A percentile compares a stretch with the other conserved stretches of the same genome.
These are phyloP conservation scores for Tuta absoluta DNA, from an alignment of 2,888 invertebrate genomes.

Conservation along the genomic window DNA sequence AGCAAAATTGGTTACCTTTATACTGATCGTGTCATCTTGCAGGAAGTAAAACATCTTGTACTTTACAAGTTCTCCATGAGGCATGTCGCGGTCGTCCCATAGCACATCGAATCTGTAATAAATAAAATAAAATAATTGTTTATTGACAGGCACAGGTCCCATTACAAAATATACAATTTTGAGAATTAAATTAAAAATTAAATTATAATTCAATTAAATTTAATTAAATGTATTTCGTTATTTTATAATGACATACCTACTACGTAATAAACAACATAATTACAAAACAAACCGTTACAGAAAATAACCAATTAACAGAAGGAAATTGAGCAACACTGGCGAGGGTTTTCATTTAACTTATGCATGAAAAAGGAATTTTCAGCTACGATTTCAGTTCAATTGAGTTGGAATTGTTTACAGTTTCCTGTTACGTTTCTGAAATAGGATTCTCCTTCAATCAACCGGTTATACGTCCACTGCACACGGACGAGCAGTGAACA, in stretches of 20 bases:
- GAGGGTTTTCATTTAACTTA: conserved; percentile 3
- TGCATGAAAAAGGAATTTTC: not conserved
- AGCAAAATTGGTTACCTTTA: conserved; percentile 70
- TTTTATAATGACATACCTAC: too few species aligned
- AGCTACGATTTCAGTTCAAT: not conserved
- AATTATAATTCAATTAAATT: too few species aligned
- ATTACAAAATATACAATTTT: not conserved
- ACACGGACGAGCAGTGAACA: too few species aligned
- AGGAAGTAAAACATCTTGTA: conserved; percentile 90
- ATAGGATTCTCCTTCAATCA: not conserved
- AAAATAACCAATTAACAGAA: not conserved
- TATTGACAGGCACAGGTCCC: too few species aligned
- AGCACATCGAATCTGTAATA: conserved; percentile 83
- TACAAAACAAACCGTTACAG: not conserved
- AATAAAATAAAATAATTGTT: too few species aligned
- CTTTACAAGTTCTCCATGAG: conserved; percentile 80
- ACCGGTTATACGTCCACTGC: not conserved
- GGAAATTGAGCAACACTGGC: not conserved
- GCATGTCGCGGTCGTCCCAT: conserved; percentile 84
- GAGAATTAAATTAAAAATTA: too few species aligned
- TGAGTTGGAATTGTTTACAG: conserved; percentile 3
- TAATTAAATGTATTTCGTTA: too few species aligned
- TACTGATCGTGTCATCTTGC: conserved; percentile 89
- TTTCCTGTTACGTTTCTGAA: not conserved
- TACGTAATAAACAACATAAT: not conserved